Base-by-base conservation (phyloP, 2,797 vertebrate genomes). In the Hippoglossus hippoglossus region DNA sequence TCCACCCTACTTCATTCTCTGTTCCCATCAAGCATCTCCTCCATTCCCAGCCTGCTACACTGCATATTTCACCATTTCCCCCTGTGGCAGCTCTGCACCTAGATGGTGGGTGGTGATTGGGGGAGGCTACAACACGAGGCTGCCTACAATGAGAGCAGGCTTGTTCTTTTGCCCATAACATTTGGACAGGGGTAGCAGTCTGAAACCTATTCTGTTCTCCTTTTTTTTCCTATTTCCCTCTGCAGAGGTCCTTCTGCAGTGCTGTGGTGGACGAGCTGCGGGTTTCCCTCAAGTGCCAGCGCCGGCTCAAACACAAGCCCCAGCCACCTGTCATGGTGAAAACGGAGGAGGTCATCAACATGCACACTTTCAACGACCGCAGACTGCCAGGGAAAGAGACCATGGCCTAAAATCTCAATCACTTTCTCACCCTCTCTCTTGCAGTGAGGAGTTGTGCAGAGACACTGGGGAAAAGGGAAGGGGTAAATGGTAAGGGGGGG, bases 321-420 rank as follows among this genome's bases (percentile, higher is more conserved):
- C 97, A 97, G 92, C 96, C 96, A 7, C 96, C 97, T 0, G 97
- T 97, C 86, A 96, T 98, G 93, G 97, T 97, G 92, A 99, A 99
- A 94, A 98, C 97, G 67, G 98, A 99, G 93, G 98, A 99, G 91
- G 97, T 99, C 84, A 99, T 99, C 96, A 99, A 99, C 97, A 98
- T 99, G 98, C 98, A 99, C 95, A 99, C 97, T 1, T 99, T 99
- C 94, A 99, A 99, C 80, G 97, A 99, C 95, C 97, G 98, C 94
- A 96, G 98, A 95, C 95, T 99, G 94, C 98, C 98, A 81, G 98
- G 98, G 92, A 99, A 99, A 96, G 98, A 99, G 95, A 99, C 98
- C 93, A 99, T 99, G 97, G 96, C 98, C 83, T 99, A 93, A 96
- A 78, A 73, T 75, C 80, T 31, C 92, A 94, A 49, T 68, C 84